A percentile compares a stretch with the other conserved stretches of the same genome.
Evolutionary conservation across 1,140 invertebrate species (phyloP).

Genomic region (Vanessa atalanta): DNA sequence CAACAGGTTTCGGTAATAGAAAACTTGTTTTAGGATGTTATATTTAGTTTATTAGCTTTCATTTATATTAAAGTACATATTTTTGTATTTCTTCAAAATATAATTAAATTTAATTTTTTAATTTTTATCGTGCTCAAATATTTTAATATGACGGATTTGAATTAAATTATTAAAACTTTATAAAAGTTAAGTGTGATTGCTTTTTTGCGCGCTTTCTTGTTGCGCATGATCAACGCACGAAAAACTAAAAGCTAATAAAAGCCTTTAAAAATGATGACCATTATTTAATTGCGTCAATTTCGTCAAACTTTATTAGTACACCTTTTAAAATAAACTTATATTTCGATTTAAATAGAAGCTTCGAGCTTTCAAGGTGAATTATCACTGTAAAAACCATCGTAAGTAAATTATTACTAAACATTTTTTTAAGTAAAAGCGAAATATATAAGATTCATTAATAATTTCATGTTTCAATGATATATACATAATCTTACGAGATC

Average conservation of each 20-base stretch:
- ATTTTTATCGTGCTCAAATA: no score
- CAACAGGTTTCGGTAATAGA: constrained; percentile 14
- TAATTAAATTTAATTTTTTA: not conserved
- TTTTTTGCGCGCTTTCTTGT: constrained; percentile 41
- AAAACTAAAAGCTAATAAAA: constrained; percentile 42
- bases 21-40: not conserved
- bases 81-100: constrained; percentile 2
- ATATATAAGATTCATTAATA: not conserved
- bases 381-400: no score
- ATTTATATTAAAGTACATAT: not conserved
- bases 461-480: not conserved
- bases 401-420: no score
- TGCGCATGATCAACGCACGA: constrained; percentile 72
- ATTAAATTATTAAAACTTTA: constrained; percentile 12
- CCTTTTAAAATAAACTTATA: no score
- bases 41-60: constrained; percentile 9
- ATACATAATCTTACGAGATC: not conserved
- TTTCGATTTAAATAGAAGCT: no score
- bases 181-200: constrained; percentile 42
- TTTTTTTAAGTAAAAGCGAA: no score
- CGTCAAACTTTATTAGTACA: no score
- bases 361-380: no score
- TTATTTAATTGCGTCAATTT: not conserved
- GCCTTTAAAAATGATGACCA: constrained; percentile 23
- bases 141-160: no score